Base-by-base conservation (phyloP, 1,140 invertebrate species). In the Scaptodrosophila lebanonensis region DNA sequence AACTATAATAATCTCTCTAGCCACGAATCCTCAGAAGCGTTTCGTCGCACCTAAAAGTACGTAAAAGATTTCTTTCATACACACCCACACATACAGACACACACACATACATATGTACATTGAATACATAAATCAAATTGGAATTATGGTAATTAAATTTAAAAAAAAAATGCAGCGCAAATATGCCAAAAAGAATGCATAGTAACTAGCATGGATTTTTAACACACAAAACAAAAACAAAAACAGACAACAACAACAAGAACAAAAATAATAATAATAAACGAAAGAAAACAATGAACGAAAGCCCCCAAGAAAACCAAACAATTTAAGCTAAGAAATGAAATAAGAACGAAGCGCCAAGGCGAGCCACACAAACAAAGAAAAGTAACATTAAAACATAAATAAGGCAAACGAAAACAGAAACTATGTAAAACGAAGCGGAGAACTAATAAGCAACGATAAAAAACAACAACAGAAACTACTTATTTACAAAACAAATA, bases 171-270 rank as follows among this genome's bases (percentile, higher is more conserved):
- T 11, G 3, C 5, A 35, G 11, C 33, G 3, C 33, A 35, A 35
- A n/a, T n/a, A n/a, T n/a, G 56, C 36, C 20, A 54, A 71, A 44
- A 56, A 60, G n/a, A n/a, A n/a, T n/a, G n/a, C 49, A 61, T 83
- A 82, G 69, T 50, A 75, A 75, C 45, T 71, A 82, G 76, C 67
- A 48, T 60, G 33, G 59, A 76, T 76, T 83, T 82, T 75, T 83
- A 83, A 79, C 40, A 18, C 38, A 57, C 56, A 66, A 52, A 67
- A 52, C 47, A 51, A 43, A 36, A 20, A 15, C 47, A 59, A 43
- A 22, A 47, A 38, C 18, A 32, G 32, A 30, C 27, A 50, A 42
- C 35, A 13, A 38, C 7, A 62, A 39, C 8, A 16, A 39, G n/a
- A 33, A 6, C 43, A 39, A 38, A 18, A 12, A 11, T 29, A 27